A percentile compares a stretch with the other conserved stretches of the same genome.
Evolutionary conservation across 2,888 invertebrate genomes (phyloP).

Genomic region (Hylaea fasciaria): DNA sequence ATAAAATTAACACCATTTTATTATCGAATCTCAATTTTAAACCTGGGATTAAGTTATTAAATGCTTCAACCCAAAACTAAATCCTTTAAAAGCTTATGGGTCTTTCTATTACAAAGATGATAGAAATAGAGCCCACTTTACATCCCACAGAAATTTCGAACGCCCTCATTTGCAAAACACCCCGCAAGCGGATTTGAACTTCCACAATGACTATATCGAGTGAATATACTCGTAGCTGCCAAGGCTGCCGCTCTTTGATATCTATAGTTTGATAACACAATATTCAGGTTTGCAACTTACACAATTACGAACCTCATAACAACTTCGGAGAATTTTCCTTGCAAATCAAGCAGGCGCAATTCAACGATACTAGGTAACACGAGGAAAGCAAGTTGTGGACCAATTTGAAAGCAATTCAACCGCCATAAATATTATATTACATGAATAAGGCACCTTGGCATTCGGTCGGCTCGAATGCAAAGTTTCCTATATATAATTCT

Average conservation of each 20-base stretch:
- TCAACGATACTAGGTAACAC: slow-evolving; percentile 28
- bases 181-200: slow-evolving; percentile 3
- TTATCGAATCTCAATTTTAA: too few species aligned
- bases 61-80: not conserved
- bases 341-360: slow-evolving; percentile 20
- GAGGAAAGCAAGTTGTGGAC: slow-evolving; percentile 19
- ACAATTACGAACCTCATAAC: slow-evolving; percentile 25
- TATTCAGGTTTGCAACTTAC: slow-evolving; percentile 27
- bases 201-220: not conserved
- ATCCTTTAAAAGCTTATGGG: not conserved
- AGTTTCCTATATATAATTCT: slow-evolving; percentile 1
- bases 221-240: not conserved
- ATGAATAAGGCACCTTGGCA: slow-evolving; percentile 24
- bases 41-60: too few species aligned
- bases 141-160: not conserved
- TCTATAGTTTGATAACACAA: slow-evolving; percentile 23
- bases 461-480: slow-evolving; percentile 17
- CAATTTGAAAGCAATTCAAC: slow-evolving; percentile 36
- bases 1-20: too few species aligned
- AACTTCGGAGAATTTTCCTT: slow-evolving; percentile 25
- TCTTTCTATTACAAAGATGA: too few species aligned
- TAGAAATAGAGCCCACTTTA: not conserved
- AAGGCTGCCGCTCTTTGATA: slow-evolving; percentile 12
- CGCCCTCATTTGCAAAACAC: not conserved
- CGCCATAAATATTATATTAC: slow-evolving; percentile 34